Evolutionary conservation across 2,888 invertebrate species (phyloP).

Genomic region (Heliconius ismenius): DNA sequence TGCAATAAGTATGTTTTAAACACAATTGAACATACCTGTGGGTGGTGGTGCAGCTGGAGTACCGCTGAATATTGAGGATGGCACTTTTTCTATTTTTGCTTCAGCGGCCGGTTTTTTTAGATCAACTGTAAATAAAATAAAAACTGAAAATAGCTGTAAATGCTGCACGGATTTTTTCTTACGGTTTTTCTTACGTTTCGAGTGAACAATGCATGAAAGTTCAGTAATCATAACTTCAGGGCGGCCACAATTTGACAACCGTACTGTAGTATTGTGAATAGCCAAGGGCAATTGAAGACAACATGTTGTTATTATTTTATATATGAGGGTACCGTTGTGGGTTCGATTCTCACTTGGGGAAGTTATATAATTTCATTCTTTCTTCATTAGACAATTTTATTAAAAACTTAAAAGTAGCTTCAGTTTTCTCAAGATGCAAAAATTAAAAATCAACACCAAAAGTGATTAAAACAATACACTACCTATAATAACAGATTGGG

Average conservation of each 20-base stretch:
- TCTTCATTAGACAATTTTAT: not conserved
- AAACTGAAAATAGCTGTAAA: no score
- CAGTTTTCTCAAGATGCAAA: not conserved
- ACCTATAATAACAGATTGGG: conserved; percentile 48
- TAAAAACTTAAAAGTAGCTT: not conserved
- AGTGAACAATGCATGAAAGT: no score
- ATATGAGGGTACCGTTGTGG: no score
- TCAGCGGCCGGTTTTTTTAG: conserved; percentile 43
- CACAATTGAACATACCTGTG: conserved; percentile 21
- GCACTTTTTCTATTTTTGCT: conserved; percentile 44
- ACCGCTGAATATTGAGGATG: conserved; percentile 48
- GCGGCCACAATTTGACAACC: no score
- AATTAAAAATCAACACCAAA: not conserved
- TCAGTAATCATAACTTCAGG: no score
- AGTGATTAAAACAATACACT: conserved; percentile 29
- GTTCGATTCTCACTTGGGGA: no score
- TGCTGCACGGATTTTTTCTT: no score
- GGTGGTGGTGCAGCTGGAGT: conserved; percentile 45
- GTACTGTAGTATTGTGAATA: no score
- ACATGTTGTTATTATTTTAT: no score
- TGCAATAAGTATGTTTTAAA: not conserved
- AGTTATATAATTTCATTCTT: not conserved
- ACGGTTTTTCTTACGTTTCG: no score
- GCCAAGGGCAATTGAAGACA: no score
- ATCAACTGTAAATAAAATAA: conserved; percentile 42